Evolutionary conservation across 2,797 vertebrate genomes (phyloP).

Genomic region (Peromyscus nudipes): DNA sequence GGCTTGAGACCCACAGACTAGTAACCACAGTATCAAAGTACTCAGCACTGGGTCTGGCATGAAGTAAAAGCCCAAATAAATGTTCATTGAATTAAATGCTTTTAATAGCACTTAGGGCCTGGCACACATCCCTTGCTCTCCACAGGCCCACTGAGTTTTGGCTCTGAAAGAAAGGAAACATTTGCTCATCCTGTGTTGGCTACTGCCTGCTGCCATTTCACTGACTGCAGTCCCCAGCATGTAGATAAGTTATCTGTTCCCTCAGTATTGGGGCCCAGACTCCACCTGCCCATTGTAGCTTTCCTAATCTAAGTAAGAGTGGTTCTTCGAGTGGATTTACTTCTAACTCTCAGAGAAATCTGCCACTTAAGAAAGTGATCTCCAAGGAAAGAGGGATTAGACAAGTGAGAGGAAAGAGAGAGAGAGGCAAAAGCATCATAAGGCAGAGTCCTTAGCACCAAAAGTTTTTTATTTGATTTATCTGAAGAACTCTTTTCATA

Average conservation of each 20-base stretch:
- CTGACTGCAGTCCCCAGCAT: neutral
- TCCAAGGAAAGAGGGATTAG: neutral
- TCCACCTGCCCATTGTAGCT: neutral
- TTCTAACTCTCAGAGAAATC: neutral
- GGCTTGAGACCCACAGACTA: neutral
- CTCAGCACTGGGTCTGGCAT: neutral
- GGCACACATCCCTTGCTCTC: neutral
- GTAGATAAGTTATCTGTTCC: neutral
- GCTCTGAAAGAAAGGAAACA: constrained; percentile 29
- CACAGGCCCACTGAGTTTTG: constrained; percentile 36
- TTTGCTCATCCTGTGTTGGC: constrained; percentile 8
- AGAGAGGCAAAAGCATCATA: neutral
- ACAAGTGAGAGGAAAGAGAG: neutral
- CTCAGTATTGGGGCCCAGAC: neutral
- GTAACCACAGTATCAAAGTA: neutral
- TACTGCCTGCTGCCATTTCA: neutral
- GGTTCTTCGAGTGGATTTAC: neutral
- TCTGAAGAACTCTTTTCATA: neutral
- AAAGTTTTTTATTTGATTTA: neutral
- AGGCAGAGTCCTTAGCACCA: neutral
- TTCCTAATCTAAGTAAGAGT: neutral
- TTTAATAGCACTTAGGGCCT: neutral
- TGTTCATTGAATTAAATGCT: neutral
- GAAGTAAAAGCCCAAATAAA: neutral
- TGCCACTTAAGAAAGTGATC: neutral